Evolutionary conservation across 1,140 invertebrate genomes (phyloP).

Genomic region (Polypedilum pembai): DNA sequence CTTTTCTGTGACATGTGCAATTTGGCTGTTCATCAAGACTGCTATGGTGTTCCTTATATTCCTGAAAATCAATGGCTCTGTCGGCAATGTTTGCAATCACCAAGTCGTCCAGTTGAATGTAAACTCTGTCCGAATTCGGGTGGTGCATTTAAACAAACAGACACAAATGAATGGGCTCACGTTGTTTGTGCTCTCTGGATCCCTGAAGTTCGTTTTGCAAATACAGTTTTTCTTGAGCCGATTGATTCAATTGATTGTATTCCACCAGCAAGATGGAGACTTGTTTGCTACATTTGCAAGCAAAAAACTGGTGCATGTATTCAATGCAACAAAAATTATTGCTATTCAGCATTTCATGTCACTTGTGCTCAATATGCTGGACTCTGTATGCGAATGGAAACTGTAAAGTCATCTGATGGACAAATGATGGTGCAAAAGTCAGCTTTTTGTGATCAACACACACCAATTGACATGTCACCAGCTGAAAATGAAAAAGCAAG

Average conservation of each 20-base stretch:
- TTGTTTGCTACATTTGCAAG: conserved; percentile 95
- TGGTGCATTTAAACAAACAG: conserved; percentile 98
- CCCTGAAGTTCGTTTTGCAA: conserved; percentile 96
- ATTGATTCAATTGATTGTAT: conserved; percentile 96
- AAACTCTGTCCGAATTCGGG: conserved; percentile 96
- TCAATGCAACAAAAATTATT: conserved; percentile 94
- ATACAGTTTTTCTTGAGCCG: conserved; percentile 94
- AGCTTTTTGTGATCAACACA: conserved; percentile 92
- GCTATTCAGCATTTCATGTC: conserved; percentile 96
- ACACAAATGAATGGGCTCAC: conserved; percentile 93
- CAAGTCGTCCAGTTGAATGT: conserved; percentile 91
- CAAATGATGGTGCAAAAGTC: conserved; percentile 85
- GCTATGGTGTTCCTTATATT: conserved; percentile 96
- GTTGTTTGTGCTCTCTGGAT: conserved; percentile 99
- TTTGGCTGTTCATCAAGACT: conserved; percentile 97
- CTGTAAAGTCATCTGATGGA: conserved; percentile 63
- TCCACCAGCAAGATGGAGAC: conserved; percentile 86
- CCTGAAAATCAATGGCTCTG: conserved; percentile 99
- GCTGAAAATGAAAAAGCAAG: conserved; percentile 38
- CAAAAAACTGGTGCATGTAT: conserved; percentile 93
- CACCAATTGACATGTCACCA: conserved; percentile 49
- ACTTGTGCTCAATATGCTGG: conserved; percentile 97
- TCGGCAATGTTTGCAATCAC: conserved; percentile 87
- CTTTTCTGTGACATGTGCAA: conserved; percentile 90
- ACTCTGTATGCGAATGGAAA: conserved; percentile 93